Evolutionary conservation across 30 jellyfish, hydroid and myxozoan species (phyloP).

Genomic region (Turritopsis dohrnii): DNA sequence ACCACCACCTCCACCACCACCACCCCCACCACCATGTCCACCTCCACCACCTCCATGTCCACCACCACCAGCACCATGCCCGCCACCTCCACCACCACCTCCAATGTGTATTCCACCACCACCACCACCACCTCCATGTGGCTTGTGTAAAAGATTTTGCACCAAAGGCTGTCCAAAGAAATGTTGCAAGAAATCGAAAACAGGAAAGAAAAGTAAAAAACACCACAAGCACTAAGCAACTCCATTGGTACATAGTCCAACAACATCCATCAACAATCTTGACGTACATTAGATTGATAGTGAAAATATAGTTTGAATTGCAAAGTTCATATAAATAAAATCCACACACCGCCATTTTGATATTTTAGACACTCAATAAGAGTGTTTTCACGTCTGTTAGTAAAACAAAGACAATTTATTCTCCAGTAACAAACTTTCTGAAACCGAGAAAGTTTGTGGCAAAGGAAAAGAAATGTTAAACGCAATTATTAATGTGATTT

Average conservation of each 20-base stretch:
- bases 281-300: background rate
- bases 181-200: conserved; percentile 37
- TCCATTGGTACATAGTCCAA: background rate
- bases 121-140: conserved; percentile 35
- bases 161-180: conserved; percentile 44
- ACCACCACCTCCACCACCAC: conserved; percentile 41
- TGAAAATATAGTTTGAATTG: background rate
- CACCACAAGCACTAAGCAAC: conserved; percentile 8
- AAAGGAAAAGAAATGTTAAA: background rate
- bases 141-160: conserved; percentile 36
- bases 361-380: background rate
- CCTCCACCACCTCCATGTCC: conserved; percentile 37
- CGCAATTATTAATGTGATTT: background rate
- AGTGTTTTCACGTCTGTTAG: background rate
- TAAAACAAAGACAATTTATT: too few relatives aligned
- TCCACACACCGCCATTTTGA: background rate
- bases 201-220: conserved; percentile 27
- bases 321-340: background rate
- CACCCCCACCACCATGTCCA: conserved; percentile 51
- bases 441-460: background rate
- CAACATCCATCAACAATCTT: background rate
- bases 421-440: background rate
- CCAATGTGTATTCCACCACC: conserved; percentile 32
- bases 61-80: conserved; percentile 41
- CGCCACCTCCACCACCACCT: conserved; percentile 46